Conservation (phyloP, 1,140 invertebrate genomes). For the Amphibalanus amphitrite region DNA sequence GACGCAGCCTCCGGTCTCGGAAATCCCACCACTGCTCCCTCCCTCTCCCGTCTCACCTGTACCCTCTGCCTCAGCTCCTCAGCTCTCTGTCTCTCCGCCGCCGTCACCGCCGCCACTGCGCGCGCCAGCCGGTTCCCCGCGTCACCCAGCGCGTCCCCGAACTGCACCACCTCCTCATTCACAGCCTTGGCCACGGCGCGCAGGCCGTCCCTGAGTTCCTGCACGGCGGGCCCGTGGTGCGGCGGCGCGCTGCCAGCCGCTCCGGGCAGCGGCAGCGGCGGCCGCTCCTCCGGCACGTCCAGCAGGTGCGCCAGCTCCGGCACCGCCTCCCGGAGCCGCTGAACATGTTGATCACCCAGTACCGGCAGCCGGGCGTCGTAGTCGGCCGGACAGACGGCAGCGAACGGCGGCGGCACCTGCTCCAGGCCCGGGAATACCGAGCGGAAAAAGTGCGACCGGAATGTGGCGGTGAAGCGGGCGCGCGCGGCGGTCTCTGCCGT, state of each 20-base stretch:
- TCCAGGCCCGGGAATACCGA: conserved; percentile 71
- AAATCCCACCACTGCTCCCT: too few species aligned
- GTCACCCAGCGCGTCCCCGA: too few species aligned
- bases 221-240: conserved; percentile 23
- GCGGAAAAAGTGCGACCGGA: conserved; percentile 72
- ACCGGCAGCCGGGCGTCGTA: conserved; percentile 56
- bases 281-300: conserved; percentile 10
- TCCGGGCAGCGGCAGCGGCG: conserved; percentile 9
- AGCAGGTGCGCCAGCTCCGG: conserved; percentile 30
- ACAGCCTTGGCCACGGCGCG: too few species aligned
- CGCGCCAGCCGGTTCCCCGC: not conserved
- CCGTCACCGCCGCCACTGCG: not conserved
- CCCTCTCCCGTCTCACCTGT: too few species aligned
- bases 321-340: conserved; percentile 39
- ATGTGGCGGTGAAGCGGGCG: conserved; percentile 48
- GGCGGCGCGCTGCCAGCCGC: conserved; percentile 21
- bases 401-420: conserved; percentile 66
- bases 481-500: conserved; percentile 51
- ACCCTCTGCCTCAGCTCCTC: too few species aligned
- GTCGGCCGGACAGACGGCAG: conserved; percentile 49
- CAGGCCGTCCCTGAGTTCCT: too few species aligned
- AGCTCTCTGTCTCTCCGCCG: too few species aligned
- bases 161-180: too few species aligned
- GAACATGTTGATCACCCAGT: conserved; percentile 43
- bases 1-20: too few species aligned